Conservation (phyloP, 1,140 invertebrate genomes). For the Ptiloglossa arizonensis region DNA sequence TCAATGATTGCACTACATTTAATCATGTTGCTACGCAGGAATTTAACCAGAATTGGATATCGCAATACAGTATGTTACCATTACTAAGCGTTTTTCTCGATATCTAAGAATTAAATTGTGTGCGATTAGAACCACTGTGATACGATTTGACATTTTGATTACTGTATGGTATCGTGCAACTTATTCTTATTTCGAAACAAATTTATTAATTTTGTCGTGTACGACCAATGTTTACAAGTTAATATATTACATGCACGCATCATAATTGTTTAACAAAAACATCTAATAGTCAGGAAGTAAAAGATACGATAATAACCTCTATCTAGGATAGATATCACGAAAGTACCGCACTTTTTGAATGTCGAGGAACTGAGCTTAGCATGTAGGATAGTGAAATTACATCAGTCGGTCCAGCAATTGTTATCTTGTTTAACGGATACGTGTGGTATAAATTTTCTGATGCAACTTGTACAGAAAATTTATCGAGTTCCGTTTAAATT, state of each 20-base stretch:
- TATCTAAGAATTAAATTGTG: neutral
- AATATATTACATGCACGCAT: neutral
- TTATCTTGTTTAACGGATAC: conserved; percentile 58
- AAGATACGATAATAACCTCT: conserved; percentile 35
- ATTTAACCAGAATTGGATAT: conserved; percentile 5
- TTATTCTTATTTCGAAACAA: neutral
- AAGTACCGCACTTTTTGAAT: conserved; percentile 13
- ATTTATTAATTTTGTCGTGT: neutral
- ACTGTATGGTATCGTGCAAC: neutral
- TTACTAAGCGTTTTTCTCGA: neutral
- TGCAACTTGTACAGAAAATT: conserved; percentile 48
- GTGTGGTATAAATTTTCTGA: conserved; percentile 58
- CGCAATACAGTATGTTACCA: conserved; percentile 18
- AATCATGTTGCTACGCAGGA: conserved; percentile 13
- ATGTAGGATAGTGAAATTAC: conserved; percentile 53
- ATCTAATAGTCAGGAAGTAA: conserved; percentile 13
- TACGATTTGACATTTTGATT: neutral
- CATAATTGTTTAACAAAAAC: neutral
- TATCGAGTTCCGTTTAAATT: conserved; percentile 41
- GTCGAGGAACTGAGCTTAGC: conserved; percentile 36
- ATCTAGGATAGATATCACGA: conserved; percentile 3
- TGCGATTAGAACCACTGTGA: neutral
- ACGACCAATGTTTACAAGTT: neutral
- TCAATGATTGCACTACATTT: conserved; percentile 28
- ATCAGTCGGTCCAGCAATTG: conserved; percentile 62